These are phyloP conservation scores for Valencia hispanica DNA, from an alignment of 2,797 vertebrate genomes.

Conservation along the genomic window DNA sequence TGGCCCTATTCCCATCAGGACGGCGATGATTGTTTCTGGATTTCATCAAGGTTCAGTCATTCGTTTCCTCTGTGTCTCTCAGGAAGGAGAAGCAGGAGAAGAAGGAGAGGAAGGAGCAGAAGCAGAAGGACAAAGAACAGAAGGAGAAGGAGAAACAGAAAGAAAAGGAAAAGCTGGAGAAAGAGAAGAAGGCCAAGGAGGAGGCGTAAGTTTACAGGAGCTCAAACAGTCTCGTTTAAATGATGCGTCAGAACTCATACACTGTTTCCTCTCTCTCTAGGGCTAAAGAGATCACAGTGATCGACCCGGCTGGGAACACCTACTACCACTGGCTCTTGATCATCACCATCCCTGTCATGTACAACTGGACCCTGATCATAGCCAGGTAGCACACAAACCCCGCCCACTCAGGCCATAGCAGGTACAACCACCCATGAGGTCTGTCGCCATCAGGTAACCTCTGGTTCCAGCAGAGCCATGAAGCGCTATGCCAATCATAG, in stretches of 20 bases:
- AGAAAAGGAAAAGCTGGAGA: conserved; percentile 31
- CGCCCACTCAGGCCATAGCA: background rate
- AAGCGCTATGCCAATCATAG: too few relatives aligned
- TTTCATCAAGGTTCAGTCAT: background rate
- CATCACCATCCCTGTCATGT: conserved; percentile 95
- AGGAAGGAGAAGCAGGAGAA: conserved; percentile 77
- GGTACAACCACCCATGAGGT: background rate
- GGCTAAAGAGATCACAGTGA: conserved; percentile 82
- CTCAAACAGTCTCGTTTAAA: background rate
- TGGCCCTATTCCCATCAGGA: background rate
- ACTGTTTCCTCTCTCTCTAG: conserved; percentile 63
- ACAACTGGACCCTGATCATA: conserved; percentile 96
- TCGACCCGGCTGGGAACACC: conserved; percentile 89
- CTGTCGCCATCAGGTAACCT: background rate
- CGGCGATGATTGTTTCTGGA: background rate
- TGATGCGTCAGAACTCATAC: too few relatives aligned
- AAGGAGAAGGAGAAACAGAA: conserved; percentile 53
- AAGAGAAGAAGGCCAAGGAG: conserved; percentile 54
- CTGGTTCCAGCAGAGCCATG: background rate
- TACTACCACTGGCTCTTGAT: conserved; percentile 94
- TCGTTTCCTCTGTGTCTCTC: background rate
- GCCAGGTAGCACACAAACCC: conserved; percentile 90
- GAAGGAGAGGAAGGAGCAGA: conserved; percentile 67
- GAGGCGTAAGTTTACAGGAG: conserved; percentile 44
- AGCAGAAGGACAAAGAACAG: conserved; percentile 52